Conservation (phyloP, 2,113 vertebrate species). For the Poecile atricapillus region DNA sequence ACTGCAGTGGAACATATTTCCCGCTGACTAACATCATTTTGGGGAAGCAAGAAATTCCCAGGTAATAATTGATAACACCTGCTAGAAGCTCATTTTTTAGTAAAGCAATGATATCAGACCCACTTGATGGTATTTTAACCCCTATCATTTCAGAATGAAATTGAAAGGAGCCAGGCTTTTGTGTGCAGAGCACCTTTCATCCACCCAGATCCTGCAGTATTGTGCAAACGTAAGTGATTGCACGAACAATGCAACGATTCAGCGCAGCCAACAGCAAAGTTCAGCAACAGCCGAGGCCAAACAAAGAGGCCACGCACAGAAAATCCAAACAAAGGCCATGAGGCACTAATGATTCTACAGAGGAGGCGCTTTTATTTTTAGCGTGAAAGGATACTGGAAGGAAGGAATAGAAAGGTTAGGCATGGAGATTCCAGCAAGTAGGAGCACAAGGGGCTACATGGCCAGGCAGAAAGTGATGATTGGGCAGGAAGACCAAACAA, state of each 20-base stretch:
- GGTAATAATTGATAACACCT: not conserved
- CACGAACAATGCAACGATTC: not conserved
- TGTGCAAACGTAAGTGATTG: not conserved
- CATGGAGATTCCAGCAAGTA: constrained; percentile 1
- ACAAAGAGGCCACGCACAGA: not conserved
- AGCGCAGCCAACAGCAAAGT: constrained; percentile 7
- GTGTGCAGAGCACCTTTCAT: not conserved
- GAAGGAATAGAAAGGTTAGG: constrained; percentile 17
- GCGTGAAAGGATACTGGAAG: not conserved
- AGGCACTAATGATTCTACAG: constrained; percentile 5
- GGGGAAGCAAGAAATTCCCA: not conserved
- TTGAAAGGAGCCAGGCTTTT: not conserved
- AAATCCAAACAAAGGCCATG: constrained; percentile 21
- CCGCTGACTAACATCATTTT: not conserved
- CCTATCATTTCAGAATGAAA: not conserved
- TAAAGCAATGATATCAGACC: not conserved
- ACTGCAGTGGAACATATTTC: not conserved
- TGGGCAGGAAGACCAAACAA: constrained; percentile 45
- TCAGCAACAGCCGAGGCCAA: constrained; percentile 1
- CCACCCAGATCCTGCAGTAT: not conserved
- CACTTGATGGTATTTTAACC: not conserved
- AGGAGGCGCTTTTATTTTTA: constrained; percentile 3
- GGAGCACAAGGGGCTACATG: not conserved
- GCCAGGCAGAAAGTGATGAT: not conserved
- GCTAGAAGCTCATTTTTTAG: not conserved